Evolutionary conservation across 2,888 invertebrate genomes (phyloP), one percentile per base, ranked within the genome.

Genomic region (Parnassius mnemosyne): DNA sequence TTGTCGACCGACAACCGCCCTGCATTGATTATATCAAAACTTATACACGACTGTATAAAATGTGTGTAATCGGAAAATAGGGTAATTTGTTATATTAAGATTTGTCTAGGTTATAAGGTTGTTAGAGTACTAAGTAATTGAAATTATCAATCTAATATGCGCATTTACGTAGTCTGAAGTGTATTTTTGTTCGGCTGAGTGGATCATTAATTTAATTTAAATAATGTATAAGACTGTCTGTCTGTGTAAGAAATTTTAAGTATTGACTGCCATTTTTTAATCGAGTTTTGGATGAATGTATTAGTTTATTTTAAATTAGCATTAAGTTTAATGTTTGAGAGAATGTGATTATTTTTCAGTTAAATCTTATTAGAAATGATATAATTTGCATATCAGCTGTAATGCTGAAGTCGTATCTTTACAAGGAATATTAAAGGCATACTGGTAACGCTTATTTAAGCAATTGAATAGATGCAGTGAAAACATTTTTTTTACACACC

Each of bases 51-150:
- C 74, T 79, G 81, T 84, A 81, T 83, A 73, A 79, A 81, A 83
- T 80, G 85, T 85, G 83, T 83, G 74, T 83, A 83, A 84, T 85
- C 86, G 89, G 89, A 84, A 71, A 73, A 84, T 89, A 87, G 90
- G 89, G 90, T 90, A 89, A 77, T 66, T 44, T 63, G 57, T 68
- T 65, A 65, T 43, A 65, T 63, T 83, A 83, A 81, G 79, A 76
- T 62, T 82, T 81, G 78, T 81, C 79, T 89, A 87, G 85, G 82
- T 85, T 87, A 89, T 85, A 84, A 85, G 79, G 80, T 77, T 81
- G 71, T 76, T 81, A 80, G 77, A 77, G 71, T 73, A 75, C 68
- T 75, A 75, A 75, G 73, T 75, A 77, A 79, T 78, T 74, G 72
- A 72, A 78, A 77, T 74, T 79, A 78, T 69, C 68, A 61, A 66